phyloP scores from a whole-genome alignment of 2,113 vertebrate genomes.

The Clupea harengus region DNA sequence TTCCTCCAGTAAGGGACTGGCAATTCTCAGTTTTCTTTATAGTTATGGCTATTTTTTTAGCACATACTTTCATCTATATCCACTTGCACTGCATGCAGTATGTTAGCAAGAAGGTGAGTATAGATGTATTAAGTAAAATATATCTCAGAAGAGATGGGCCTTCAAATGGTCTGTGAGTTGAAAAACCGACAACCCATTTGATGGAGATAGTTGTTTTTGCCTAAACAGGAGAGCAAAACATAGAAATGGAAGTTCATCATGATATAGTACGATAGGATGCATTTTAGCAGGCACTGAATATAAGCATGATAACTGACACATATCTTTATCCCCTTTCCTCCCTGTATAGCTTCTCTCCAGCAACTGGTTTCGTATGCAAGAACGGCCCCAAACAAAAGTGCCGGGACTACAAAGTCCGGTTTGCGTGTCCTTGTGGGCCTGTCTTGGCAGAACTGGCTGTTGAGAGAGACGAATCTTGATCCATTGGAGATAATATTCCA shows the following conservation, averaged over 20 bases:
- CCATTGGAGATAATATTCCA: no score
- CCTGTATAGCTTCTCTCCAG: constrained; percentile 47
- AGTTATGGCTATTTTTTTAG: background rate
- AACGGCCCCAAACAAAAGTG: background rate
- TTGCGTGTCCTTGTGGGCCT: constrained; percentile 31
- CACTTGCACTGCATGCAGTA: no score
- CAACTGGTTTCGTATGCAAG: constrained; percentile 34
- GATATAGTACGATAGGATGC: no score
- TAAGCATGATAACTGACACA: no score
- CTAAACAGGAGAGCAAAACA: background rate
- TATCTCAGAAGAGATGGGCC: no score
- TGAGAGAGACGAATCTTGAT: no score
- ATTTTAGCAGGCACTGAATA: no score
- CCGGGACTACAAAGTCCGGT: constrained; percentile 48
- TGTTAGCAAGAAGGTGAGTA: background rate
- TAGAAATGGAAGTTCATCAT: no score
- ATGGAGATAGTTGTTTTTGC: background rate
- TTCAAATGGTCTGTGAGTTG: background rate
- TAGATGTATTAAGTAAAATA: background rate
- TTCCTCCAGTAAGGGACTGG: constrained; percentile 28
- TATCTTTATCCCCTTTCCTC: background rate
- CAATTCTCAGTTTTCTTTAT: no score
- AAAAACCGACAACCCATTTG: no score
- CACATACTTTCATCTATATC: no score
- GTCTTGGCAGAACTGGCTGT: no score